Evolutionary conservation across 2,113 vertebrate genomes (phyloP).

Genomic region (Gavia stellata): DNA sequence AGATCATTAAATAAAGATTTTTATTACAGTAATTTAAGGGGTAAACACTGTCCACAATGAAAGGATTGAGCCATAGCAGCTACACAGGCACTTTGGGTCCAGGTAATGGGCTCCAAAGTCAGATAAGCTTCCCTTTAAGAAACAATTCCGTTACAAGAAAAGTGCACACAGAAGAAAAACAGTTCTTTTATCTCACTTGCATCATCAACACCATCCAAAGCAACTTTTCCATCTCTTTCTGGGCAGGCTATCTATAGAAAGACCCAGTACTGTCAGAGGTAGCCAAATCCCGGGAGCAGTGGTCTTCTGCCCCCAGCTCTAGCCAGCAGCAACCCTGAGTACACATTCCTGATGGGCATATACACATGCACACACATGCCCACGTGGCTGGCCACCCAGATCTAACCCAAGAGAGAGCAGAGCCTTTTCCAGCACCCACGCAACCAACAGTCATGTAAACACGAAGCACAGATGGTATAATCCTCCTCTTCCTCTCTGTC

Average conservation of each 20-base stretch:
- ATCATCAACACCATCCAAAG: neutral
- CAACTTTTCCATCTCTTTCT: neutral
- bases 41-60: neutral
- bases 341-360: neutral
- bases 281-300: neutral
- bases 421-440: neutral
- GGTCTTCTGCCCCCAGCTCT: neutral
- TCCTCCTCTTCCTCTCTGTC: neutral
- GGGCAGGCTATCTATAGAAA: neutral
- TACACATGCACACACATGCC: fast-evolving
- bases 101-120: neutral
- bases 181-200: neutral
- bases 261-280: neutral
- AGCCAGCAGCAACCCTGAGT: neutral
- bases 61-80: neutral
- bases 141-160: neutral
- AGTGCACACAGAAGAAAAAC: neutral
- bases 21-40: neutral
- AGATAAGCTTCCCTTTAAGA: neutral
- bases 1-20: neutral
- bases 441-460: neutral
- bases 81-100: neutral
- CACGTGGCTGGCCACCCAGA: fast-evolving
- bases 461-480: neutral
- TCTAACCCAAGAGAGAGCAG: neutral